Conservation (phyloP, 35 echinoderm and acorn worm species). For the Apostichopus parvimensis region DNA sequence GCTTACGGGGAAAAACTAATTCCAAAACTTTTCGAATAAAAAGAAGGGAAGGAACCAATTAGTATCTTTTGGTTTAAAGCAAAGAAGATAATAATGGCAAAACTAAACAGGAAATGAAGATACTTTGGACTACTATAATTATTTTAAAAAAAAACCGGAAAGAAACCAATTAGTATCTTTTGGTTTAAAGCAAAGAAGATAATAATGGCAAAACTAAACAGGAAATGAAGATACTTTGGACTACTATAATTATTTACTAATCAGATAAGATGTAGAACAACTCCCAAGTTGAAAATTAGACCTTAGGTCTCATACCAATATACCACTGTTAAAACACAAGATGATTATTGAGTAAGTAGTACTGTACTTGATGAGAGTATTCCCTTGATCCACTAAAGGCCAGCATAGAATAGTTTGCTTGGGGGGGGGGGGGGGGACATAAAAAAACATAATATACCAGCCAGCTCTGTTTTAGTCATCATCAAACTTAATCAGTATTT, state of each 20-base stretch:
- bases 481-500: background rate
- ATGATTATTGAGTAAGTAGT: background rate
- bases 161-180: too few relatives aligned
- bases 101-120: background rate
- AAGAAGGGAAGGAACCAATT: too few relatives aligned
- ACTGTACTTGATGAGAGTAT: background rate
- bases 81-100: background rate
- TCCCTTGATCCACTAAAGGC: background rate
- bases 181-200: background rate
- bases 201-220: background rate
- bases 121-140: background rate
- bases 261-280: background rate
- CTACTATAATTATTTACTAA: background rate
- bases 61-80: background rate
- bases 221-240: background rate
- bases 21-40: too few relatives aligned
- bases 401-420: background rate
- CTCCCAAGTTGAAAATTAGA: background rate
- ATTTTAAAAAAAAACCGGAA: too few relatives aligned
- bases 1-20: too few relatives aligned
- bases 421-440: too few relatives aligned
- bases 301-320: background rate
- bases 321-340: background rate
- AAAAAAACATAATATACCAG: background rate
- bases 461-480: slow-evolving; percentile 7